phyloP scores from a whole-genome alignment of 1,140 invertebrate species.

The Drosophila nasuta region DNA sequence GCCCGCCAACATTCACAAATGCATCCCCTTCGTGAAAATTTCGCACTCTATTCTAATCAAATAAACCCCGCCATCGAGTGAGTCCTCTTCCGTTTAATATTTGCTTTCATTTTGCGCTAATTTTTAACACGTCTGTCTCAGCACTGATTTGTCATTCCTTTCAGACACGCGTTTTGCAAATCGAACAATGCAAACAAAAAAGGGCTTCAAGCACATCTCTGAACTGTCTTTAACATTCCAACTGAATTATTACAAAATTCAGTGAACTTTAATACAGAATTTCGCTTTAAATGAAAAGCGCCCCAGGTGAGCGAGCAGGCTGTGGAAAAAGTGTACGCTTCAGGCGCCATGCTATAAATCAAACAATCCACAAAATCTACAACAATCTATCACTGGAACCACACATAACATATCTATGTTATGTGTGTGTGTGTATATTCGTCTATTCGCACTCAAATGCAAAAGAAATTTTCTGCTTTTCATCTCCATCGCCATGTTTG shows the following conservation, averaged over 20 bases:
- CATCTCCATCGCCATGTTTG: constrained; percentile 33
- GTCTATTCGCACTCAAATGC: constrained; percentile 42
- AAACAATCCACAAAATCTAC: constrained; percentile 19
- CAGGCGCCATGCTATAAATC: constrained; percentile 6
- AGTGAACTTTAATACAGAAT: not conserved
- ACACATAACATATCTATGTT: constrained; percentile 2
- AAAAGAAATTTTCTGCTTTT: constrained; percentile 47
- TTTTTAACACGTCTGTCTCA: not conserved
- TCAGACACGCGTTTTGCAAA: constrained; percentile 2
- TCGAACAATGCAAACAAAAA: constrained; percentile 18
- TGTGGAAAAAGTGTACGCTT: not conserved
- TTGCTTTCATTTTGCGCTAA: constrained; percentile 1
- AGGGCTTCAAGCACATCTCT: not conserved
- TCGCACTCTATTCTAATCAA: constrained; percentile 54
- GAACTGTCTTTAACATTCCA: not conserved
- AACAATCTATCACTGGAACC: constrained; percentile 34
- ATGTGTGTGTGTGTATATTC: not conserved
- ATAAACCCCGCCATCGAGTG: constrained; percentile 56
- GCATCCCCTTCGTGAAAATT: constrained; percentile 6
- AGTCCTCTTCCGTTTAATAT: constrained; percentile 11
- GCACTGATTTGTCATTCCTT: constrained; percentile 8
- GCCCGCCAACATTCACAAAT: not conserved
- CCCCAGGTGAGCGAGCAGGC: constrained; percentile 7
- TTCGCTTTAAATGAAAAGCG: constrained; percentile 2
- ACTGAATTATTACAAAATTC: not conserved